Base-by-base conservation (phyloP, 2,888 invertebrate genomes). In the Resseliella maxima region DNA sequence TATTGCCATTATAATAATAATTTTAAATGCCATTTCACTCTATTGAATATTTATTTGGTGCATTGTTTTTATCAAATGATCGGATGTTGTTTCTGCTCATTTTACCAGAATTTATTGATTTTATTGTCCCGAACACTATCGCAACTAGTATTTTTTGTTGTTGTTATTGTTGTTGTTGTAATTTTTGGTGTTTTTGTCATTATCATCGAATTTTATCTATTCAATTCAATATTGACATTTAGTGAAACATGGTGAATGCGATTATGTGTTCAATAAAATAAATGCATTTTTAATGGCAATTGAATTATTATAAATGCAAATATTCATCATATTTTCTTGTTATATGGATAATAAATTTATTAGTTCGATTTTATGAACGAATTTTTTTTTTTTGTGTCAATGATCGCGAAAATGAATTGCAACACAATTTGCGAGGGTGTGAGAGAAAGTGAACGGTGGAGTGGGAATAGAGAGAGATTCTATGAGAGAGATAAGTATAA, bases 221-320 rank as follows among this genome's bases (percentile, higher is more conserved):
- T 27, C 72, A 31, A 10, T 35, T 31, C 15, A 27, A 72, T 31
- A 35, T 35, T 72, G 72, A 31, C 35, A 27, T 72, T 72, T 31
- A 72, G 3, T 24, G 24, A 59, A 59, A 59, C 59, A 59, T 59
- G 10, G 50, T 50, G 50, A 50, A 50, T 50, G 50, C 15, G 50
- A 59, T 59, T 24, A 59, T 24, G 3, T 24, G 50, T 31, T n/a
- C 15, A 12, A 31, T 12, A 72, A 72, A 27, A 31, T 5, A 35
- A 72, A 72, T 72, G 72, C 31, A 15, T 35, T 72, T 72, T 72
- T 72, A 72, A 35, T 72, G 72, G 72, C 72, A 72, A 72, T 72
- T 72, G 72, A 72, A 72, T n/a, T n/a, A 72, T 72, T 72, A 31
- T 72, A 31, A 72, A 72, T 72, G 72, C 31, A 72, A 72, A 72